Evolutionary conservation across 2,113 vertebrate genomes (phyloP).

Genomic region (Corydoras maculifer): DNA sequence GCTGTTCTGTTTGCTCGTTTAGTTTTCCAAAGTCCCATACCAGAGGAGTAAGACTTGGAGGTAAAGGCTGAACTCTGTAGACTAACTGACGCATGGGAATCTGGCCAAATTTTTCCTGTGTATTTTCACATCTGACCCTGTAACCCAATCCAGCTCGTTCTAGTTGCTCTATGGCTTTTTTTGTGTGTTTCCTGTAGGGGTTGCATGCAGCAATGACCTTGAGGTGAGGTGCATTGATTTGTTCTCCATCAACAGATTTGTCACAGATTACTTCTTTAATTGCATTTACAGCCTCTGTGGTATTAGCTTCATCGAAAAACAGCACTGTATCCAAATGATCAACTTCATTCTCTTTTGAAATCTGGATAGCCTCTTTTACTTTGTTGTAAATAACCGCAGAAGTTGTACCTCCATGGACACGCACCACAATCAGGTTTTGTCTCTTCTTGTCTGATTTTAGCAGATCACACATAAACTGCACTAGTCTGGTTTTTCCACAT

Average conservation of each 20-base stretch:
- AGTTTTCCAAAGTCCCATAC: conserved; percentile 98
- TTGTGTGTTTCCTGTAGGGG: conserved; percentile 87
- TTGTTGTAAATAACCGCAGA: conserved; percentile 75
- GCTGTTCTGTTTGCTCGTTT: conserved; percentile 70
- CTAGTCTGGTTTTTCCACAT: conserved; percentile 89
- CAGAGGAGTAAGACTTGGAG: conserved; percentile 86
- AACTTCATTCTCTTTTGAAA: conserved; percentile 67
- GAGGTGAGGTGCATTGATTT: conserved; percentile 69
- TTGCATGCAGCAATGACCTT: conserved; percentile 91
- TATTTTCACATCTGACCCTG: conserved; percentile 78
- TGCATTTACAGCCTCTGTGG: conserved; percentile 84
- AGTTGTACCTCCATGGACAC: conserved; percentile 88
- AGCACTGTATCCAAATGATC: conserved; percentile 78
- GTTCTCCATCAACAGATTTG: conserved; percentile 69
- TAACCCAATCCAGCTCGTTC: conserved; percentile 90
- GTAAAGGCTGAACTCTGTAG: conserved; percentile 89
- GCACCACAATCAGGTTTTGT: conserved; percentile 70
- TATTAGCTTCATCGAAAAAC: conserved; percentile 96
- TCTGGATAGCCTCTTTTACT: conserved; percentile 71
- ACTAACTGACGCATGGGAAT: conserved; percentile 89
- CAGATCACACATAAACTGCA: conserved; percentile 83
- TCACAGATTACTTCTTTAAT: conserved; percentile 95
- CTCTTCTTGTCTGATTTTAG: conserved; percentile 80
- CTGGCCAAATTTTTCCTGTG: conserved; percentile 79
- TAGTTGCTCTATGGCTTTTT: conserved; percentile 78